These are phyloP conservation scores for Syrphus vitripennis DNA, from an alignment of 2,888 invertebrate genomes.

Conservation along the genomic window DNA sequence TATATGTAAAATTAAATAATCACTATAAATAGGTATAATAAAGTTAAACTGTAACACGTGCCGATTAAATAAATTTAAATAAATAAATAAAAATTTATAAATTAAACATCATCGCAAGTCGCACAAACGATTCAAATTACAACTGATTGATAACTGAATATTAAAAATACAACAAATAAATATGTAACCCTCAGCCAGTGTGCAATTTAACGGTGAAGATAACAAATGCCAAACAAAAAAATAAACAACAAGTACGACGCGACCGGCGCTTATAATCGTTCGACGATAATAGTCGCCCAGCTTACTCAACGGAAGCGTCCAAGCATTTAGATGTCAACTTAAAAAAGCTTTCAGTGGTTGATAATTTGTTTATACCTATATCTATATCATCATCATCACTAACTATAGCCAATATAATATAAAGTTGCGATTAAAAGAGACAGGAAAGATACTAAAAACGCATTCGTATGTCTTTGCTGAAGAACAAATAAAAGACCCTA, in stretches of 20 bases:
- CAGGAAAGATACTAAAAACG: not conserved
- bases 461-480: not conserved
- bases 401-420: not conserved
- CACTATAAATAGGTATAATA: too few species aligned
- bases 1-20: not conserved
- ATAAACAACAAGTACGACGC: constrained; percentile 40
- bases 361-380: constrained; percentile 3
- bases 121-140: not conserved
- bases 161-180: not conserved
- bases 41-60: not conserved
- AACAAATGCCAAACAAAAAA: constrained; percentile 3
- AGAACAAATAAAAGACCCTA: not conserved
- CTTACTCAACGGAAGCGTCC: constrained; percentile 54
- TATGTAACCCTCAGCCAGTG: not conserved
- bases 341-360: constrained; percentile 43
- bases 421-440: constrained; percentile 12
- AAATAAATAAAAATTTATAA: not conserved
- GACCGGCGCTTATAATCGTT: constrained; percentile 50
- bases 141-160: constrained; percentile 10
- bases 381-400: not conserved
- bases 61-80: not conserved
- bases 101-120: not conserved
- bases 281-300: constrained; percentile 43
- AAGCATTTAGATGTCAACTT: constrained; percentile 39
- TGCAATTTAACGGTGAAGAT: constrained; percentile 3